phyloP scores from a whole-genome alignment of 2,113 vertebrate genomes.

The Hyaena hyaena region DNA sequence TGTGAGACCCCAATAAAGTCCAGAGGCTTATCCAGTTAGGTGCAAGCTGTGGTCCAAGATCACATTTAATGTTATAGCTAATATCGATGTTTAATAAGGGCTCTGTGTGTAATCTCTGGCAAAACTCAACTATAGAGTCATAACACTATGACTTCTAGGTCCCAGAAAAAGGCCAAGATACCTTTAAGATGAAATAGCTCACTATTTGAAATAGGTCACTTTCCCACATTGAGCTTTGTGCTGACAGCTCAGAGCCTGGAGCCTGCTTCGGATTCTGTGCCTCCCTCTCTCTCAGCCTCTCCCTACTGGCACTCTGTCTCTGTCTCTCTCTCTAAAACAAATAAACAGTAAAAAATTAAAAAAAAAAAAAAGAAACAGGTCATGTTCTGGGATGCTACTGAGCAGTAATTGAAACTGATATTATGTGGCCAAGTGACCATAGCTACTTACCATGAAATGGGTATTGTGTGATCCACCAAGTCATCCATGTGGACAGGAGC shows the following conservation, averaged over 20 bases:
- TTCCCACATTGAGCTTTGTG: too few species aligned
- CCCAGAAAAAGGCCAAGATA: background rate
- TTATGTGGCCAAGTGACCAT: background rate
- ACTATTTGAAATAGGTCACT: background rate
- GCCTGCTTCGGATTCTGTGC: too few species aligned
- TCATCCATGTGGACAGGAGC: background rate
- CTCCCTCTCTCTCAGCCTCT: too few species aligned
- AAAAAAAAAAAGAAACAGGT: background rate
- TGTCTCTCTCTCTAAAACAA: too few species aligned
- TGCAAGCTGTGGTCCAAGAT: background rate
- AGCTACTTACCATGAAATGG: background rate
- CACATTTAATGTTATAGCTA: background rate
- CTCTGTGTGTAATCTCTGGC: background rate
- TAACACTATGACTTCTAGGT: background rate
- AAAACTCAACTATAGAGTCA: background rate
- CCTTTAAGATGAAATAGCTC: background rate
- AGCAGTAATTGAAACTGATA: background rate
- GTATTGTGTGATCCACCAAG: background rate
- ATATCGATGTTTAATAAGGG: background rate
- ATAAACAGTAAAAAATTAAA: too few species aligned
- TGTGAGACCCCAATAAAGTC: background rate
- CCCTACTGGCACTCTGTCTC: too few species aligned
- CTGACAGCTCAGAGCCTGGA: too few species aligned
- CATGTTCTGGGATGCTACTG: background rate
- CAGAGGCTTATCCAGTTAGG: background rate